phyloP scores from a whole-genome alignment of 2,113 vertebrate species.

The Lophotis ruficrista region DNA sequence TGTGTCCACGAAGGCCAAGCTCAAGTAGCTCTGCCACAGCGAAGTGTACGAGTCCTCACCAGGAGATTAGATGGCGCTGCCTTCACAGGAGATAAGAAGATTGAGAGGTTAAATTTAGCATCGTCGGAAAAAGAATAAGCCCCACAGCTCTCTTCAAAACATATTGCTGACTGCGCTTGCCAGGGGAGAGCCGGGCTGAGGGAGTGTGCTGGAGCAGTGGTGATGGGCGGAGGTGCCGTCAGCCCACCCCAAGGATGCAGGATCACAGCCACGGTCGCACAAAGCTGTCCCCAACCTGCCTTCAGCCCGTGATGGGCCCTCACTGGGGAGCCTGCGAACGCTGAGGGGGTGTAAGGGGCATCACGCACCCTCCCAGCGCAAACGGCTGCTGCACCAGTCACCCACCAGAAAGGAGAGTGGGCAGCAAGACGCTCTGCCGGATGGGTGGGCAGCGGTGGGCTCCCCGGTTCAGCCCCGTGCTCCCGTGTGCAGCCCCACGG shows the following conservation, averaged over 20 bases:
- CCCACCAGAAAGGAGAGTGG: not conserved
- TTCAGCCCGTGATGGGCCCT: fast-evolving
- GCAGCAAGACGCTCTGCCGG: not conserved
- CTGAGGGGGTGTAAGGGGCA: not conserved
- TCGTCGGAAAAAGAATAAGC: not conserved
- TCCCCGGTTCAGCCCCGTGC: not conserved
- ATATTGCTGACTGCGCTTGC: not conserved
- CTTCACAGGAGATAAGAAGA: not conserved
- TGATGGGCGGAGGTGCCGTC: not conserved
- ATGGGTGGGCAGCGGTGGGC: fast-evolving
- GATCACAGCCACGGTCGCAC: fast-evolving
- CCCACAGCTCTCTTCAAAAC: not conserved
- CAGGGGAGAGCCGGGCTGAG: not conserved
- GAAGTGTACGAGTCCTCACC: not conserved
- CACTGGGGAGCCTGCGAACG: not conserved
- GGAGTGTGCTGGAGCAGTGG: fast-evolving
- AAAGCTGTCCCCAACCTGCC: not conserved
- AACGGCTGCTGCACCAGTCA: not conserved
- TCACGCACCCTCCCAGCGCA: not conserved
- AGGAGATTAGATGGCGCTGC: conserved; percentile 36
- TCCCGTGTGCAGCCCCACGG: not conserved
- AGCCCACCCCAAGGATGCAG: not conserved
- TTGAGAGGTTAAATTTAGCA: conserved; percentile 42
- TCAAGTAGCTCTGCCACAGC: not conserved
- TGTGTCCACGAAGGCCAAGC: not conserved